A percentile compares a stretch with the other conserved stretches of the same genome.
Conservation (phyloP, 2,113 vertebrate species). For the Beaufortia kweichowensis region DNA sequence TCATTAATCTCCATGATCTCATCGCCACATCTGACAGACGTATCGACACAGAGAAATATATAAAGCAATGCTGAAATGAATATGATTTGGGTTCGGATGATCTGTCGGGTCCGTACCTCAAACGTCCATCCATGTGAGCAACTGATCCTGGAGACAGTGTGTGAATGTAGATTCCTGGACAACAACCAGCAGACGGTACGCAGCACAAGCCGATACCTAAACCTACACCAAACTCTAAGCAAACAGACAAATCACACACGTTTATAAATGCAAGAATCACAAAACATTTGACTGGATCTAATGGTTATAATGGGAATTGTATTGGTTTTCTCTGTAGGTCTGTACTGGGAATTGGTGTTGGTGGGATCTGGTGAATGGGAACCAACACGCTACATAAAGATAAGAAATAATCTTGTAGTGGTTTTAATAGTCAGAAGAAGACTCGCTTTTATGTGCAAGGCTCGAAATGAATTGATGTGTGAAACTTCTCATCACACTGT, state of each 20-base stretch:
- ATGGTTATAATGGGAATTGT: no score
- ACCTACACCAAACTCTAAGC: constrained; percentile 87
- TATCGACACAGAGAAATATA: neutral
- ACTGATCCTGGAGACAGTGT: constrained; percentile 91
- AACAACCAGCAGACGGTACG: constrained; percentile 79
- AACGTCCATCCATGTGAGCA: constrained; percentile 88
- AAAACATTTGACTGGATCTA: no score
- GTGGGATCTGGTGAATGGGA: no score
- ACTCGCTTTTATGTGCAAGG: neutral
- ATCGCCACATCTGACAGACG: constrained; percentile 82
- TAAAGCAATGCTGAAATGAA: no score
- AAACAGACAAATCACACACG: constrained; percentile 23
- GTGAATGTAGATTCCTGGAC: constrained; percentile 88
- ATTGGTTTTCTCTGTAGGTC: no score
- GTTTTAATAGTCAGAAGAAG: no score
- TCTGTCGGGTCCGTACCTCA: constrained; percentile 70
- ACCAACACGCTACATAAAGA: no score
- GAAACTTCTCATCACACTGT: neutral
- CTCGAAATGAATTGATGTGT: neutral
- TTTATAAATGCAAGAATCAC: neutral
- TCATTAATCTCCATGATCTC: constrained; percentile 91
- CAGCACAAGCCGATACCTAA: constrained; percentile 91
- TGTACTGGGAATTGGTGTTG: no score
- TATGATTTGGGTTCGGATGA: neutral
- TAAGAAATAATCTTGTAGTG: no score